Conservation (phyloP, 2,113 vertebrate species). For the Hippocampus mohnikei region DNA sequence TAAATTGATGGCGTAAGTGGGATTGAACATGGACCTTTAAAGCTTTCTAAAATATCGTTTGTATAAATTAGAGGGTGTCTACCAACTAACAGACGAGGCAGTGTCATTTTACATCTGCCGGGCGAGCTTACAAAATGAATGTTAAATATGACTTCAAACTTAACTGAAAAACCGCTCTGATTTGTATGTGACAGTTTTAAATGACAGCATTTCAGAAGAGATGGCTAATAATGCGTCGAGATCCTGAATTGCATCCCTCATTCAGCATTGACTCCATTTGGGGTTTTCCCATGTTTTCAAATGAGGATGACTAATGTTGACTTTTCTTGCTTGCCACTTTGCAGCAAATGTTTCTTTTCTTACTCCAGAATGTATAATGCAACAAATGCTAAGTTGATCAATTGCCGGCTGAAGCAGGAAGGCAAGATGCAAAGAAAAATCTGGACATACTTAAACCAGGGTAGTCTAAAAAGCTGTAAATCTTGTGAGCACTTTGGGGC, state of each 20-base stretch:
- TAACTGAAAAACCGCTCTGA: not conserved
- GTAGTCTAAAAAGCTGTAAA: slow-evolving; percentile 79
- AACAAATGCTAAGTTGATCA: slow-evolving; percentile 73
- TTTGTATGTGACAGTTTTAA: not conserved
- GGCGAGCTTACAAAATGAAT: slow-evolving; percentile 1
- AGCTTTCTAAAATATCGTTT: not conserved
- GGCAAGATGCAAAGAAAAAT: slow-evolving; percentile 55
- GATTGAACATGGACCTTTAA: slow-evolving; percentile 9
- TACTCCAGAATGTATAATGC: slow-evolving; percentile 85
- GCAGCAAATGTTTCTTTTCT: slow-evolving; percentile 84
- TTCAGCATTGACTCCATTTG: slow-evolving; percentile 2
- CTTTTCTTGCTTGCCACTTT: slow-evolving; percentile 73
- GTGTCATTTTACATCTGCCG: slow-evolving; percentile 1
- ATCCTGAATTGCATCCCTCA: slow-evolving; percentile 5
- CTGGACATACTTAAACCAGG: slow-evolving; percentile 94
- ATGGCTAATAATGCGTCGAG: not conserved
- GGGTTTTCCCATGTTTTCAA: slow-evolving; percentile 11
- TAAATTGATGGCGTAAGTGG: not conserved
- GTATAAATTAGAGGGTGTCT: slow-evolving; percentile 4
- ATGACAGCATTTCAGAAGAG: not conserved
- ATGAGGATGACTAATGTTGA: slow-evolving; percentile 42
- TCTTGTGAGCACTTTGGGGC: slow-evolving; percentile 93
- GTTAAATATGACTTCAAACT: not conserved
- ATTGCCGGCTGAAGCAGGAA: slow-evolving; percentile 77
- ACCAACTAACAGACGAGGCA: not conserved